These are phyloP conservation scores for Chalcis sispes DNA, from an alignment of 2,888 invertebrate genomes.

Conservation along the genomic window DNA sequence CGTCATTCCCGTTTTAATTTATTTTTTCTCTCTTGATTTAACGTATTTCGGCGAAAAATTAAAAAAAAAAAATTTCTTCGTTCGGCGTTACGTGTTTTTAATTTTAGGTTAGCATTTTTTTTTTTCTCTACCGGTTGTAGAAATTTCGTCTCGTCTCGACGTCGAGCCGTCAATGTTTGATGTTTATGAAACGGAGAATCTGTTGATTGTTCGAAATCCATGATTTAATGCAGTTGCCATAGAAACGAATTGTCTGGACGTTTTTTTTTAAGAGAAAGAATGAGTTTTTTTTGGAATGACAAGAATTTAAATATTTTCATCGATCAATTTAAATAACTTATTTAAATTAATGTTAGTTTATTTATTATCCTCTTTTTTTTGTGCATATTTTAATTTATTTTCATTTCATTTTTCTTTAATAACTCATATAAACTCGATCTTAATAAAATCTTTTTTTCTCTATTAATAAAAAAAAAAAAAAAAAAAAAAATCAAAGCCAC, in stretches of 20 bases:
- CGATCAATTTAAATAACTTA: too few relatives aligned
- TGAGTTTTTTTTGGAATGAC: neutral
- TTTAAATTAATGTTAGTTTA: too few relatives aligned
- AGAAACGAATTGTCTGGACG: neutral
- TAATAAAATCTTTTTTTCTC: too few relatives aligned
- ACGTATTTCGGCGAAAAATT: too few relatives aligned
- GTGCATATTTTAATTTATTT: too few relatives aligned
- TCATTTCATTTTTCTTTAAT: too few relatives aligned
- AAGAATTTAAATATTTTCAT: too few relatives aligned
- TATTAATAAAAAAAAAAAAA: too few relatives aligned
- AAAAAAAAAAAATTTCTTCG: neutral
- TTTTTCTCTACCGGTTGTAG: neutral
- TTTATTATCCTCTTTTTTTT: too few relatives aligned
- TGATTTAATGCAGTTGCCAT: neutral
- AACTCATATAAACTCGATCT: too few relatives aligned
- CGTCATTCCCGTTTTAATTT: neutral
- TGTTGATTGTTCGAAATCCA: neutral
- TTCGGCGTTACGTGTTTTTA: neutral
- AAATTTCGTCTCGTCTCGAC: neutral
- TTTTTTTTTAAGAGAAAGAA: neutral
- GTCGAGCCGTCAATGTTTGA: neutral
- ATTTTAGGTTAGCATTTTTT: neutral
- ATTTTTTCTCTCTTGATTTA: too few relatives aligned
- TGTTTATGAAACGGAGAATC: neutral
- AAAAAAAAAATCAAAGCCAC: too few relatives aligned